Evolutionary conservation across 1,140 invertebrate species (phyloP).

Genomic region (Eurosta solidaginis): DNA sequence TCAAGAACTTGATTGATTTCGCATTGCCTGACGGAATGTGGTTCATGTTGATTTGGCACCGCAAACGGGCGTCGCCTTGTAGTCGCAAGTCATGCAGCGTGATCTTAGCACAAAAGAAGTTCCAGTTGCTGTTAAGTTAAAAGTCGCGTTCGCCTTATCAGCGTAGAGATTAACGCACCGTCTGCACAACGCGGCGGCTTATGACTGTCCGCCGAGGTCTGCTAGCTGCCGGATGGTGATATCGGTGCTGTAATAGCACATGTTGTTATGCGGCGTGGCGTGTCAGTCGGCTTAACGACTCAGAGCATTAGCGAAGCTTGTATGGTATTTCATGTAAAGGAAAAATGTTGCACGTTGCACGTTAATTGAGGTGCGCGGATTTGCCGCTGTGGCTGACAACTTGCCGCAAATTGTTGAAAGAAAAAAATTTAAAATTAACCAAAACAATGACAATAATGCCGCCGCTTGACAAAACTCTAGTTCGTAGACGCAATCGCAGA

Average conservation of each 20-base stretch:
- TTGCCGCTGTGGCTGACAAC: not conserved
- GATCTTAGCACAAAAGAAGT: not conserved
- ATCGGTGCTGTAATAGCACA: constrained; percentile 6
- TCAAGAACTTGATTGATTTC: constrained; percentile 25
- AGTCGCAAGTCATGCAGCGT: too few relatives aligned
- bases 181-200: not conserved
- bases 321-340: not conserved
- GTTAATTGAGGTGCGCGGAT: constrained; percentile 13
- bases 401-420: not conserved
- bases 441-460: constrained; percentile 12
- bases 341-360: not conserved
- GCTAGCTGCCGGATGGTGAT: not conserved
- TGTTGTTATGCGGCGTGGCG: constrained; percentile 24
- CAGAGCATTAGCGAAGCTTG: not conserved
- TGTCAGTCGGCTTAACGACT: not conserved
- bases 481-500: not conserved
- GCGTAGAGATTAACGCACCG: not conserved
- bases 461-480: constrained; percentile 11
- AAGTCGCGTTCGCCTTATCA: constrained; percentile 3
- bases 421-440: constrained; percentile 12
- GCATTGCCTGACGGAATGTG: constrained; percentile 22
- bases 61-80: not conserved
- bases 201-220: not conserved
- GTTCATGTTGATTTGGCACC: constrained; percentile 9
- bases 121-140: not conserved